phyloP scores from a whole-genome alignment of 2,797 vertebrate species.

The Schizopygopsis malacanthus region DNA sequence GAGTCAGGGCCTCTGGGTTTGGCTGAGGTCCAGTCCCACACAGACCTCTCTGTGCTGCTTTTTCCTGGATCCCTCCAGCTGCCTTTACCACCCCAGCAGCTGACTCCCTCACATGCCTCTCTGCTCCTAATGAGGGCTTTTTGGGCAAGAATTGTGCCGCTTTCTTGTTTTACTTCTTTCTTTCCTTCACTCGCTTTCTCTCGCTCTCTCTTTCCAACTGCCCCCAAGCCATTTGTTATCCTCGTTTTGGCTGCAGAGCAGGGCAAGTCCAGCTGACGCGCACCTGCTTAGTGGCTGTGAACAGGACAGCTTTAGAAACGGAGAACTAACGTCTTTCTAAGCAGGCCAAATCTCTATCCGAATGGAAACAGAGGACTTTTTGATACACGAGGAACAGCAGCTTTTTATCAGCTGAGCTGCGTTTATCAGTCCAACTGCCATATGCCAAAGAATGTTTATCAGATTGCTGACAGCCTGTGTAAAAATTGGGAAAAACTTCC shows the following conservation, averaged over 20 bases:
- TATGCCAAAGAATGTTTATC: not conserved
- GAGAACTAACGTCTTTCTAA: slow-evolving; percentile 46
- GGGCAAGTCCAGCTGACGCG: slow-evolving; percentile 62
- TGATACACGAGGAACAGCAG: slow-evolving; percentile 30
- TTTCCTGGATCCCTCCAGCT: slow-evolving; percentile 57
- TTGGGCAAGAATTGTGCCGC: slow-evolving; percentile 52
- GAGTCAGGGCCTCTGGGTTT: slow-evolving; percentile 55
- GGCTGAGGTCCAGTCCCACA: slow-evolving; percentile 62
- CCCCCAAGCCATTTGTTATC: slow-evolving; percentile 58
- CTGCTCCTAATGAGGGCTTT: slow-evolving; percentile 57
- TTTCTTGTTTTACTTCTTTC: slow-evolving; percentile 44
- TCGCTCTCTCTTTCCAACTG: slow-evolving; percentile 28
- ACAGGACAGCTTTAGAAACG: slow-evolving; percentile 59
- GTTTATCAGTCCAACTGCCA: slow-evolving; percentile 29
- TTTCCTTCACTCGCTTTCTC: slow-evolving; percentile 6
- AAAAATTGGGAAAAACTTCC: not conserved
- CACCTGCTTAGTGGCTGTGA: slow-evolving; percentile 63
- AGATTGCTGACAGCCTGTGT: not conserved
- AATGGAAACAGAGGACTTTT: slow-evolving; percentile 51
- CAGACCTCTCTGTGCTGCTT: slow-evolving; percentile 62
- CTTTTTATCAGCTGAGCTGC: slow-evolving; percentile 35
- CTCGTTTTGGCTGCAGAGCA: slow-evolving; percentile 56
- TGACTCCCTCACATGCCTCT: slow-evolving; percentile 57
- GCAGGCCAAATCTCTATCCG: slow-evolving; percentile 25
- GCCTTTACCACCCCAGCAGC: slow-evolving; percentile 59